Evolutionary conservation across 2,797 vertebrate genomes (phyloP).

Genomic region (Chaetodon trifasciatus): DNA sequence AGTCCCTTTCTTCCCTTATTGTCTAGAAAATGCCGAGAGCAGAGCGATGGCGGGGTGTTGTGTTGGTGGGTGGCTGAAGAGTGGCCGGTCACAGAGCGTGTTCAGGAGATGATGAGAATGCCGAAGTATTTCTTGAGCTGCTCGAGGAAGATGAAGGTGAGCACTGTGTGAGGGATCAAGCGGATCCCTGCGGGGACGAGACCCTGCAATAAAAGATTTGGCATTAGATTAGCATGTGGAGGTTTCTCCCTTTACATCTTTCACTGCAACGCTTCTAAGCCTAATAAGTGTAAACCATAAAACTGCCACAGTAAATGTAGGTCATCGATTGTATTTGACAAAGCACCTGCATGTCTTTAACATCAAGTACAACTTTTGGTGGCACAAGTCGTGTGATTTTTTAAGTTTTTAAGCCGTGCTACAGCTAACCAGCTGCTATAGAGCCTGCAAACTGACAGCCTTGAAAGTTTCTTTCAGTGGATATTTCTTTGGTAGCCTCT

Average conservation of each 20-base stretch:
- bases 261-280: background rate
- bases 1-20: constrained; percentile 31
- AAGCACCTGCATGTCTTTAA: too few species aligned
- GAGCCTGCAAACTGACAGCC: too few species aligned
- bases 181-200: constrained; percentile 94
- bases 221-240: background rate
- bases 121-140: constrained; percentile 95
- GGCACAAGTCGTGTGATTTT: too few species aligned
- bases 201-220: constrained; percentile 84
- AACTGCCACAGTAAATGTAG: too few species aligned
- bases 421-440: too few species aligned
- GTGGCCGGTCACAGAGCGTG: background rate
- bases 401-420: too few species aligned
- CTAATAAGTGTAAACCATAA: too few species aligned
- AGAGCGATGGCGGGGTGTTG: background rate
- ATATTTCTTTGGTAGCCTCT: background rate
- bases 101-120: constrained; percentile 88
- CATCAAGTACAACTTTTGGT: too few species aligned
- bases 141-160: constrained; percentile 97
- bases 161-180: constrained; percentile 93
- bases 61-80: background rate
- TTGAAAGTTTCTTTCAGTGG: too few species aligned
- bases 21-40: constrained; percentile 14
- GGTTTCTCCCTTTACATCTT: background rate
- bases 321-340: too few species aligned